Evolutionary conservation across 2,888 invertebrate species (phyloP).

Genomic region (Rhorus exstirpatorius): DNA sequence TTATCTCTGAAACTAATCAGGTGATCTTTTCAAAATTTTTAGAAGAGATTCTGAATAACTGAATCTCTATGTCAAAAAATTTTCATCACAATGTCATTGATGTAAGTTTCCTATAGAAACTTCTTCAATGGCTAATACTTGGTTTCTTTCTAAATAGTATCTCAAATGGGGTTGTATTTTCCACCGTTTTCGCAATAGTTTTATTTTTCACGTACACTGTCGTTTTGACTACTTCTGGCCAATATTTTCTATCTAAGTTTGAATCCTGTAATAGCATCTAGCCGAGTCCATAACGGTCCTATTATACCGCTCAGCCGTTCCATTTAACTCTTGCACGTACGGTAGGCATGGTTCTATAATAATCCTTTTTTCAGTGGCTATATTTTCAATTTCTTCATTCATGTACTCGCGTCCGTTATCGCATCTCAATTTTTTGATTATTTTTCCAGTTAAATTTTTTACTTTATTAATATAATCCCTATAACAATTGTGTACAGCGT

Average conservation of each 20-base stretch:
- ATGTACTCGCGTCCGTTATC: constrained; percentile 58
- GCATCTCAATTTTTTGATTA: constrained; percentile 46
- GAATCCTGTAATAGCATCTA: constrained; percentile 70
- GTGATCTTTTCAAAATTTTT: constrained; percentile 31
- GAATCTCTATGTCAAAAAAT: too few relatives aligned
- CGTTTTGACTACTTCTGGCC: constrained; percentile 70
- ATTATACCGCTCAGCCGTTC: constrained; percentile 67
- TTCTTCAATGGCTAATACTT: not conserved
- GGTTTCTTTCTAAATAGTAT: too few relatives aligned
- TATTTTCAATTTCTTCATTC: constrained; percentile 20
- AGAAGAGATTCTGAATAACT: constrained; percentile 7
- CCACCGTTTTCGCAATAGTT: constrained; percentile 63
- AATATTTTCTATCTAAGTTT: constrained; percentile 65
- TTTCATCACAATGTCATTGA: constrained; percentile 9
- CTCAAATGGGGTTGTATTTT: constrained; percentile 70
- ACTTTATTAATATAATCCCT: constrained; percentile 32
- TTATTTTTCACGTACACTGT: constrained; percentile 68
- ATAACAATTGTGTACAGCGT: constrained; percentile 38
- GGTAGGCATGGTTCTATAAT: constrained; percentile 54
- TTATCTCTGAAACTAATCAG: constrained; percentile 29
- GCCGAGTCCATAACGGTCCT: constrained; percentile 68
- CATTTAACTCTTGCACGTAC: constrained; percentile 69
- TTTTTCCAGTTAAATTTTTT: constrained; percentile 52
- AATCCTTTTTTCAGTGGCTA: constrained; percentile 56
- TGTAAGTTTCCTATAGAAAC: constrained; percentile 15